phyloP scores from a whole-genome alignment of 2,888 invertebrate species.

The Ceriagrion tenellum region DNA sequence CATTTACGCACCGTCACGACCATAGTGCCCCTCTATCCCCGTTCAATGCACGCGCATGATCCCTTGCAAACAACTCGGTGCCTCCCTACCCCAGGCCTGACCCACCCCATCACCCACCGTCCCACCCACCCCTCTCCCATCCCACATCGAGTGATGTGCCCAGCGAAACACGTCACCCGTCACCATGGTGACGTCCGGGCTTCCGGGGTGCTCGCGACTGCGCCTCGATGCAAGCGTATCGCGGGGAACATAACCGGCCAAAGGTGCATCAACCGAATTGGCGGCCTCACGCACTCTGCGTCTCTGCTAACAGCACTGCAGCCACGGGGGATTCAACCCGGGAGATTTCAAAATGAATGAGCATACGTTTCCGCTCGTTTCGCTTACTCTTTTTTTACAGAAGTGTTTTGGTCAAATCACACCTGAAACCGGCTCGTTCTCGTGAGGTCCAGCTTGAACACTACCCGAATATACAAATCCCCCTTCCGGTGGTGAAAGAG shows the following conservation, averaged over 20 bases:
- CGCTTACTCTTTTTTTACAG: too few relatives aligned
- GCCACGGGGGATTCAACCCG: background rate
- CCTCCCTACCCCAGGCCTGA: background rate
- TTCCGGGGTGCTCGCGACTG: constrained; percentile 41
- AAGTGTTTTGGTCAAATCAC: too few relatives aligned
- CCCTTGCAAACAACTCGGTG: background rate
- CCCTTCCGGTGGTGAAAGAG: background rate
- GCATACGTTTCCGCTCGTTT: too few relatives aligned
- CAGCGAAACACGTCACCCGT: constrained; percentile 37
- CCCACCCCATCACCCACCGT: background rate
- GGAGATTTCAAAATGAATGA: too few relatives aligned
- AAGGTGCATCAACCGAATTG: constrained; percentile 7
- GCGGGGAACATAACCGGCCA: constrained; percentile 61
- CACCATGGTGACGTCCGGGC: constrained; percentile 48
- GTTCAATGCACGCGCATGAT: background rate
- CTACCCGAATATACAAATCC: background rate
- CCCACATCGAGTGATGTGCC: background rate
- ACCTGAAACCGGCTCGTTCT: background rate
- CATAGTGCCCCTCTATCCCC: background rate
- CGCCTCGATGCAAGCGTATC: constrained; percentile 47
- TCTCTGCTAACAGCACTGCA: background rate
- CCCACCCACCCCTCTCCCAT: background rate
- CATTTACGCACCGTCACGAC: too few relatives aligned
- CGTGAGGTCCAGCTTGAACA: background rate
- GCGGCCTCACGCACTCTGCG: background rate